A percentile compares a stretch with the other conserved stretches of the same genome.
Evolutionary conservation across 2,888 invertebrate species (phyloP).

Genomic region (Hylaea fasciaria): DNA sequence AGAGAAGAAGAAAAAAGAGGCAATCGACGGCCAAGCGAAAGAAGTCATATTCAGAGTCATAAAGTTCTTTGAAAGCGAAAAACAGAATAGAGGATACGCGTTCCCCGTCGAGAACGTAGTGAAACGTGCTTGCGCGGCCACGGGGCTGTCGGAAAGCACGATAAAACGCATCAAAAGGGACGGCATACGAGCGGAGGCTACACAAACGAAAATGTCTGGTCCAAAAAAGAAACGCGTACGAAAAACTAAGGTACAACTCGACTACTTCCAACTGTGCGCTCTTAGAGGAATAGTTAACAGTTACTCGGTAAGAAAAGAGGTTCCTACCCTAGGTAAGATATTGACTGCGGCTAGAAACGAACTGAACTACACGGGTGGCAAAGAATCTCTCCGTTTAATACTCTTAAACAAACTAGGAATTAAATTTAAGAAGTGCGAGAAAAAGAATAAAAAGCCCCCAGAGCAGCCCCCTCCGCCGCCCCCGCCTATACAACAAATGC

Average conservation of each 20-base stretch:
- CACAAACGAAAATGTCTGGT: slow-evolving; percentile 76
- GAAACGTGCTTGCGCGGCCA: slow-evolving; percentile 76
- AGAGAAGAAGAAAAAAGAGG: slow-evolving; percentile 77
- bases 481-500: slow-evolving; percentile 54
- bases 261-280: slow-evolving; percentile 77
- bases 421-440: slow-evolving; percentile 80
- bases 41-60: slow-evolving; percentile 79
- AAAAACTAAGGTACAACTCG: slow-evolving; percentile 77
- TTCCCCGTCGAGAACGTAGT: slow-evolving; percentile 80
- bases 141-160: slow-evolving; percentile 76
- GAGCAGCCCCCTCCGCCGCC: slow-evolving; percentile 53
- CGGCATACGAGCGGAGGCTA: slow-evolving; percentile 73
- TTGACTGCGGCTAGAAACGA: slow-evolving; percentile 74
- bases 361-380: slow-evolving; percentile 74
- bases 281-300: slow-evolving; percentile 75
- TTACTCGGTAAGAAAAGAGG: slow-evolving; percentile 74
- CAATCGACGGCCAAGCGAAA: slow-evolving; percentile 77
- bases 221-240: slow-evolving; percentile 77
- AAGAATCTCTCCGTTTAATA: slow-evolving; percentile 76
- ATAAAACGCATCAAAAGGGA: slow-evolving; percentile 78
- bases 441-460: slow-evolving; percentile 75
- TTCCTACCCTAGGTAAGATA: slow-evolving; percentile 78
- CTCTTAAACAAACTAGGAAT: slow-evolving; percentile 77
- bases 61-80: slow-evolving; percentile 80
- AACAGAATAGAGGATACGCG: slow-evolving; percentile 77